Evolutionary conservation across 1,140 invertebrate species (phyloP).

Genomic region (Sarcophaga bullata): DNA sequence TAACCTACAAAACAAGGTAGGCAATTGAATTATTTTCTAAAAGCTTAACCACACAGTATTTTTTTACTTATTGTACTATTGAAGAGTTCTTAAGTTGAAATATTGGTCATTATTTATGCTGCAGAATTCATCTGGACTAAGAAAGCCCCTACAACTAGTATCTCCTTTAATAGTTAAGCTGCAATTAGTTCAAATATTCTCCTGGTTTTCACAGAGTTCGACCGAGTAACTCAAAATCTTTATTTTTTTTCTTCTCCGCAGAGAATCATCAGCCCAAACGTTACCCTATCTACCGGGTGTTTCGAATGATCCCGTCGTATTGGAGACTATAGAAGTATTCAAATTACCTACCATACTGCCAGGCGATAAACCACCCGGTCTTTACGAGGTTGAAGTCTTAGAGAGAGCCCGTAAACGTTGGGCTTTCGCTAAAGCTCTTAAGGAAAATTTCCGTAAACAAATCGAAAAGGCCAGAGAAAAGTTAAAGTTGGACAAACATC

Average conservation of each 20-base stretch:
- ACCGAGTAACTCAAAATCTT: too few species aligned
- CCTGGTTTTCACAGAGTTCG: too few species aligned
- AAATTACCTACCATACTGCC: constrained; percentile 51
- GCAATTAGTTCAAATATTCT: background rate
- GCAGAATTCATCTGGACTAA: too few species aligned
- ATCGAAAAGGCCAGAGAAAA: constrained; percentile 44
- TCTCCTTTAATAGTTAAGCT: too few species aligned
- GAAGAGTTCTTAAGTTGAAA: too few species aligned
- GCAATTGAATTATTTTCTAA: too few species aligned
- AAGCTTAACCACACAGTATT: too few species aligned
- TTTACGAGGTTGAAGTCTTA: constrained; percentile 58
- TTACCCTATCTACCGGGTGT: constrained; percentile 73
- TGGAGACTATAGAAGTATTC: constrained; percentile 53
- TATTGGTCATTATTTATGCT: too few species aligned
- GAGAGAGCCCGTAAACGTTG: constrained; percentile 61
- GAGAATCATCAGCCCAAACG: constrained; percentile 79
- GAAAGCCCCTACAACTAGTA: too few species aligned
- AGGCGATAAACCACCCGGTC: constrained; percentile 53
- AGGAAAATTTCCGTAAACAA: constrained; percentile 49
- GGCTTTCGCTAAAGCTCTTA: constrained; percentile 56
- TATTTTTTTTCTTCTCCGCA: constrained; percentile 30
- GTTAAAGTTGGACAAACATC: background rate
- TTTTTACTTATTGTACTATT: too few species aligned
- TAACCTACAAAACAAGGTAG: too few species aligned
- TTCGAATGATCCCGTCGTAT: constrained; percentile 62